Evolutionary conservation across 2,113 vertebrate genomes (phyloP).

Genomic region (Polypterus senegalus): DNA sequence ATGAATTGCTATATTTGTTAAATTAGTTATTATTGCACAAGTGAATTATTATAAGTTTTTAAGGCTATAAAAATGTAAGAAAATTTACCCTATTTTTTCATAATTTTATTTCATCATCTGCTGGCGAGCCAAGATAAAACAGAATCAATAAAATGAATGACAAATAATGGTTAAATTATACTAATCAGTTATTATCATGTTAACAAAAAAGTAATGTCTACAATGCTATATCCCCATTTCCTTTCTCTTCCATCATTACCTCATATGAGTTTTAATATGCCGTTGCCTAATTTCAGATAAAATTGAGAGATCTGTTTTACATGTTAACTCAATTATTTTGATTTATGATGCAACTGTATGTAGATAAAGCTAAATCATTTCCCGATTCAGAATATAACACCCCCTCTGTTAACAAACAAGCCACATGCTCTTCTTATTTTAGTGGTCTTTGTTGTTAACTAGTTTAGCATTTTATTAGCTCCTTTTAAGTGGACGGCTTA

Average conservation of each 20-base stretch:
- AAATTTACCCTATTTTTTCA: no score
- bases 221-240: neutral
- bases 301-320: conserved; percentile 61
- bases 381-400: conserved; percentile 36
- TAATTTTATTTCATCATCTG: no score
- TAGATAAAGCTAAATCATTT: conserved; percentile 44
- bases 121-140: no score
- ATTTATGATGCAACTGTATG: conserved; percentile 66
- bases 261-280: conserved; percentile 53
- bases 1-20: conserved; percentile 51
- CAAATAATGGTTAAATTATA: no score
- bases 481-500: conserved; percentile 77
- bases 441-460: conserved; percentile 44
- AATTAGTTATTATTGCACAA: conserved; percentile 66
- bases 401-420: conserved; percentile 10
- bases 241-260: conserved; percentile 20
- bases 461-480: conserved; percentile 62
- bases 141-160: no score
- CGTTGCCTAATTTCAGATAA: conserved; percentile 66
- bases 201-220: no score
- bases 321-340: conserved; percentile 71
- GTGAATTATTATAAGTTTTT: conserved; percentile 45
- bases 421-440: conserved; percentile 31
- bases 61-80: no score
- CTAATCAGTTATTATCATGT: no score